These are phyloP conservation scores for Dendrocincla fuliginosa DNA, from an alignment of 2,797 vertebrate species.

Conservation along the genomic window DNA sequence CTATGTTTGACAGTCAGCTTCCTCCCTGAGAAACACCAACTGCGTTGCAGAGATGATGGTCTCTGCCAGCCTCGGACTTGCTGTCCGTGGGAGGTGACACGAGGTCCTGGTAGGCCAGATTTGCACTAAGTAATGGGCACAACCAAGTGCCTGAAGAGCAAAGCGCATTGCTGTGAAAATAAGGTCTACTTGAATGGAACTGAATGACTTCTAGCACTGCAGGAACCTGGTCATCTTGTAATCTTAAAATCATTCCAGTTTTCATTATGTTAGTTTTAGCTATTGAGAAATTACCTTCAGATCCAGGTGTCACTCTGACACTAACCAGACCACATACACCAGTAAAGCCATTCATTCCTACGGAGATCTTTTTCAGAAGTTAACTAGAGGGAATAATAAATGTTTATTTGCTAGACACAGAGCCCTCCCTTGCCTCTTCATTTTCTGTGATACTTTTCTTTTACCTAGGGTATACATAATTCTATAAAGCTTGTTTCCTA, in stretches of 20 bases:
- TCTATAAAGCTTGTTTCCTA: conserved; percentile 31
- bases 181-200: conserved; percentile 35
- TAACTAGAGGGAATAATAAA: conserved; percentile 37
- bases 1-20: not conserved
- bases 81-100: not conserved
- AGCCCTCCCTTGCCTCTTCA: conserved; percentile 3
- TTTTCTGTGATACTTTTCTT: conserved; percentile 37
- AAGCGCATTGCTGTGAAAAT: conserved; percentile 4
- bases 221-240: conserved; percentile 28
- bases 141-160: not conserved
- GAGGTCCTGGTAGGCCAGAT: not conserved
- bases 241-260: conserved; percentile 54
- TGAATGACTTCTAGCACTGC: not conserved
- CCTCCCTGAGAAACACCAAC: conserved; percentile 44
- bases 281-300: conserved; percentile 49
- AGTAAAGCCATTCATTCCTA: conserved; percentile 46
- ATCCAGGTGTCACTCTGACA: conserved; percentile 37
- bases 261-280: conserved; percentile 36
- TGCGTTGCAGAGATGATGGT: not conserved
- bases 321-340: conserved; percentile 16
- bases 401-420: conserved; percentile 29
- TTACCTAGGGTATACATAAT: conserved; percentile 27
- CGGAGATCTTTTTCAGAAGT: conserved; percentile 13
- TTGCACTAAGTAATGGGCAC: not conserved
- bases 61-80: conserved; percentile 6